Conservation (phyloP, 2,113 vertebrate species). For the Hemiprocne comata region DNA sequence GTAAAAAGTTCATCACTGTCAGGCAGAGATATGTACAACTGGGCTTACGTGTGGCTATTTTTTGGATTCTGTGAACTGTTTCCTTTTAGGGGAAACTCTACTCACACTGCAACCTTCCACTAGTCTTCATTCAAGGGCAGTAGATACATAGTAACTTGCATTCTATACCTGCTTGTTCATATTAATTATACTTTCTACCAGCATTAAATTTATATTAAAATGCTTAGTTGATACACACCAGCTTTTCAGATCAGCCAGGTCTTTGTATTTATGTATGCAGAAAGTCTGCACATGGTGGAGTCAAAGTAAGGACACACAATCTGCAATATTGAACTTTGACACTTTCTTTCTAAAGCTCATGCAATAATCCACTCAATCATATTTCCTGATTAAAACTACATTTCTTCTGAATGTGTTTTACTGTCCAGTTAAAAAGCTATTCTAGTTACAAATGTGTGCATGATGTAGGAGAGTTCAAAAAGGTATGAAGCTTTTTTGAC, state of each 20-base stretch:
- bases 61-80: constrained; percentile 59
- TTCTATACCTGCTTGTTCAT: background rate
- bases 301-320: background rate
- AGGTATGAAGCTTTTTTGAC: background rate
- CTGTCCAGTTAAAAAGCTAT: background rate
- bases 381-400: background rate
- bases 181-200: constrained; percentile 10
- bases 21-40: constrained; percentile 49
- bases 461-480: background rate
- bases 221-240: background rate
- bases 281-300: background rate
- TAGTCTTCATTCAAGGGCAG: background rate
- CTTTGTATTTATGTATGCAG: background rate
- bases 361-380: background rate
- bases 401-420: background rate
- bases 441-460: background rate
- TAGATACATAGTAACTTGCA: background rate
- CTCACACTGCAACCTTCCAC: constrained; percentile 24
- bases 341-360: background rate
- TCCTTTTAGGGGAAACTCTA: constrained; percentile 64
- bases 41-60: constrained; percentile 33
- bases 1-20: constrained; percentile 57
- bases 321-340: background rate
- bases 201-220: constrained; percentile 15
- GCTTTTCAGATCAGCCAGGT: constrained; percentile 16